These are phyloP conservation scores for Drosophila atripex DNA, from an alignment of 2,888 invertebrate genomes.

Conservation along the genomic window DNA sequence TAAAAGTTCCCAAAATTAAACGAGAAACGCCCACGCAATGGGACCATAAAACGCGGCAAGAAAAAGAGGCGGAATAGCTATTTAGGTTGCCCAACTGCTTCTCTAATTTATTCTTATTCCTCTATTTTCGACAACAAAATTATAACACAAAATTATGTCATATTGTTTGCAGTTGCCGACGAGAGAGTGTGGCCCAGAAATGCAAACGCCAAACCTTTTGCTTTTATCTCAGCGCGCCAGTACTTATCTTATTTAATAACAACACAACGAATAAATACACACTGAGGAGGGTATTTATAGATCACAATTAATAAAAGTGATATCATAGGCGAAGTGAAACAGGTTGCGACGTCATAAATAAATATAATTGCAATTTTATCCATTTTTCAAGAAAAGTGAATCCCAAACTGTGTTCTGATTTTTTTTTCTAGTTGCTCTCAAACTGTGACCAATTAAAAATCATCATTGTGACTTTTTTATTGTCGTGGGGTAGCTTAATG, in stretches of 20 bases:
- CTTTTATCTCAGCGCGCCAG: conserved; percentile 22
- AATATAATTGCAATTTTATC: background rate
- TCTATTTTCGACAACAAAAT: conserved; percentile 23
- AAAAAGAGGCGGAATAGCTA: conserved; percentile 31
- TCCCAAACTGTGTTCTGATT: conserved; percentile 2
- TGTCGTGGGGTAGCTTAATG: conserved; percentile 24
- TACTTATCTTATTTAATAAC: conserved; percentile 25
- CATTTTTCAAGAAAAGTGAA: background rate
- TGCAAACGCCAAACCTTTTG: background rate
- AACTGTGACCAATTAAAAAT: conserved; percentile 29
- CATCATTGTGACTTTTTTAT: background rate
- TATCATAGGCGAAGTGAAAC: conserved; percentile 32
- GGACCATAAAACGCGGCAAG: conserved; percentile 39
- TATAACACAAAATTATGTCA: conserved; percentile 47
- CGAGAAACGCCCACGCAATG: conserved; percentile 55
- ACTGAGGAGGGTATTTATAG: conserved; percentile 24
- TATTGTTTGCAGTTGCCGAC: background rate
- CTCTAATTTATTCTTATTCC: conserved; percentile 6
- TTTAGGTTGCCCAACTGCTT: conserved; percentile 23
- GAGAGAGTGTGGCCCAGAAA: conserved; percentile 5
- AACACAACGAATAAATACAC: conserved; percentile 17
- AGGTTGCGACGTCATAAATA: conserved; percentile 38
- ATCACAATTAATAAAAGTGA: conserved; percentile 56
- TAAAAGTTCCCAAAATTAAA: conserved; percentile 33
- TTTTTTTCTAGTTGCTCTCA: background rate